A percentile compares a stretch with the other conserved stretches of the same genome.
Conservation (phyloP, 2,888 invertebrate genomes). For the Caenorhabditis parvicauda region DNA sequence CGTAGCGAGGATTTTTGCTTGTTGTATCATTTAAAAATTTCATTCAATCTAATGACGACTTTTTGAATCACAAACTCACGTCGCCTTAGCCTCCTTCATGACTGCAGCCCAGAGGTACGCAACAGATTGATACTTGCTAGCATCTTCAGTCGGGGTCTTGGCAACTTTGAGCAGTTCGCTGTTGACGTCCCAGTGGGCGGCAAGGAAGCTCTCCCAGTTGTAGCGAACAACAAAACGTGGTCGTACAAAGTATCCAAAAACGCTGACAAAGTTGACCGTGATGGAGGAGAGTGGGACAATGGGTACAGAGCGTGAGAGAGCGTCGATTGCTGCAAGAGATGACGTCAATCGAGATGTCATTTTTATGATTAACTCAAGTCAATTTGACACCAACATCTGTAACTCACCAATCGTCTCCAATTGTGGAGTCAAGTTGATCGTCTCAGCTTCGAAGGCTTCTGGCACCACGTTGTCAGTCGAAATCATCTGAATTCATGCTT, state of each 20-base stretch:
- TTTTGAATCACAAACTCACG: conserved; percentile 7
- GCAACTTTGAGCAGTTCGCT: conserved; percentile 19
- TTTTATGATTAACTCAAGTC: background rate
- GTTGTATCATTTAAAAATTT: too few relatives aligned
- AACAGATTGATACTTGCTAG: conserved; percentile 17
- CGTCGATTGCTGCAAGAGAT: conserved; percentile 36
- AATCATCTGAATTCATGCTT: conserved; percentile 36
- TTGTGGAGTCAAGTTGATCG: conserved; percentile 45
- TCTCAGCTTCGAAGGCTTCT: conserved; percentile 39
- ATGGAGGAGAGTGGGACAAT: conserved; percentile 54
- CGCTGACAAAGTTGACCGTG: conserved; percentile 53
- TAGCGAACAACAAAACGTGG: conserved; percentile 28
- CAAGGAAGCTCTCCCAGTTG: conserved; percentile 46
- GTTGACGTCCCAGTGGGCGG: conserved; percentile 46
- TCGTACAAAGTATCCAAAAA: conserved; percentile 50
- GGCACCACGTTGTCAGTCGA: conserved; percentile 53
- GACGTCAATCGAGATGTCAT: background rate
- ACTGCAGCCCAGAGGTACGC: conserved; percentile 49
- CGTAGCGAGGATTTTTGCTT: too few relatives aligned
- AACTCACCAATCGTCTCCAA: conserved; percentile 49
- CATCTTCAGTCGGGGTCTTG: conserved; percentile 22
- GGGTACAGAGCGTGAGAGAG: conserved; percentile 44
- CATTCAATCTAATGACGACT: too few relatives aligned
- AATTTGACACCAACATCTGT: background rate
- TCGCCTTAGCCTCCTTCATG: conserved; percentile 35